Conservation (phyloP, 2,888 invertebrate species). For the Micropterix aruncella region DNA sequence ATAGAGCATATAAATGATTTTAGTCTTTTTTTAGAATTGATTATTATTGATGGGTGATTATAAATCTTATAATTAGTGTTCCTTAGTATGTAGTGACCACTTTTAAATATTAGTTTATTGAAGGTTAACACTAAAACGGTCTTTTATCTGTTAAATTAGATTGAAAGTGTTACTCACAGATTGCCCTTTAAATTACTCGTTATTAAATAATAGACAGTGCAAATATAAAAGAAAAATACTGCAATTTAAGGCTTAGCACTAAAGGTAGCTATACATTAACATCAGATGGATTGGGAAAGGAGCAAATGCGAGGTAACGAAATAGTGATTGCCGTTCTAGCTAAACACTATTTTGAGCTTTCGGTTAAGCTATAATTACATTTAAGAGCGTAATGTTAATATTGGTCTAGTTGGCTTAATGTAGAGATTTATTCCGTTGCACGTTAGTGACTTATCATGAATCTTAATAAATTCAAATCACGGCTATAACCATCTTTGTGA, state of each 20-base stretch:
- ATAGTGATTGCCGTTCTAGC: no score
- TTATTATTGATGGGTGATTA: not conserved
- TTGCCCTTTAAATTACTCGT: no score
- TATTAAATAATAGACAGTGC: no score
- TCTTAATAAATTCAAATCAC: not conserved
- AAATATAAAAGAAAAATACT: no score
- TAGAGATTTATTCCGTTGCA: not conserved
- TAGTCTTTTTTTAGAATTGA: not conserved
- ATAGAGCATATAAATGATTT: not conserved
- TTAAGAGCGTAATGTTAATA: not conserved
- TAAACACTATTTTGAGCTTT: not conserved
- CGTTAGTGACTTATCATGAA: not conserved
- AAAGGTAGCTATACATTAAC: no score
- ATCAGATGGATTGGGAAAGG: no score
- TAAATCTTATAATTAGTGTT: not conserved
- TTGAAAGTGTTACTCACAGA: no score
- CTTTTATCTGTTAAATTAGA: no score
- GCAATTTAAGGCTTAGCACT: no score
- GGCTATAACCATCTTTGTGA: not conserved
- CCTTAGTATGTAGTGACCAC: not conserved
- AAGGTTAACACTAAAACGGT: no score
- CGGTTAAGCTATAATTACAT: not conserved
- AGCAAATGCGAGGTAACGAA: no score
- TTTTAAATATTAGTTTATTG: no score
- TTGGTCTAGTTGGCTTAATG: not conserved